phyloP scores from a whole-genome alignment of 2,113 vertebrate species.

The Neogale vison region DNA sequence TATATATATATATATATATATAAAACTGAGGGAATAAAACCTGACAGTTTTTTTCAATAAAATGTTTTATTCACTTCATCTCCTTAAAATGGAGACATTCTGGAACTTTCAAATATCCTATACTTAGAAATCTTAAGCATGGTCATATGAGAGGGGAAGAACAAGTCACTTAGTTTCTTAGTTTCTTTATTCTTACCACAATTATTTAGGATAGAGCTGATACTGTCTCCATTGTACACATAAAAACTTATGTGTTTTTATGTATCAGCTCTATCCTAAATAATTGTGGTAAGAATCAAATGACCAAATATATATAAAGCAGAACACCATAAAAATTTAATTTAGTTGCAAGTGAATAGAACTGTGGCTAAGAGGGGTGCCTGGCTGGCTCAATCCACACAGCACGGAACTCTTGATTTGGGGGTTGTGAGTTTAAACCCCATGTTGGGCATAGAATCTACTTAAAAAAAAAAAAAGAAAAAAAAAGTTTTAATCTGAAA shows the following conservation, averaged over 20 bases:
- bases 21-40: not conserved
- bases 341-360: conserved; percentile 23
- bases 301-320: not conserved
- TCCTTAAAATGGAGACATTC: not conserved
- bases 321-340: not conserved
- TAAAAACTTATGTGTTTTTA: not conserved
- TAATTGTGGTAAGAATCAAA: not conserved
- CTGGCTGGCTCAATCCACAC: not conserved
- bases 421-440: not conserved
- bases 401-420: not conserved
- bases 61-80: not conserved
- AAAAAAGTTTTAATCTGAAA: not conserved
- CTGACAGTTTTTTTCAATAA: conserved; percentile 22
- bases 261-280: not conserved
- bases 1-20: not conserved
- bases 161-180: not conserved
- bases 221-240: not conserved
- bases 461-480: too few species aligned
- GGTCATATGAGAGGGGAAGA: not conserved
- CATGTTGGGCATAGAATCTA: not conserved
- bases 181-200: not conserved
- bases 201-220: not conserved
- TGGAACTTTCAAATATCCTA: not conserved
- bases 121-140: not conserved
- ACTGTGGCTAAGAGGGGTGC: not conserved